Base-by-base conservation (phyloP, 2,113 vertebrate species). In the Merops nubicus region DNA sequence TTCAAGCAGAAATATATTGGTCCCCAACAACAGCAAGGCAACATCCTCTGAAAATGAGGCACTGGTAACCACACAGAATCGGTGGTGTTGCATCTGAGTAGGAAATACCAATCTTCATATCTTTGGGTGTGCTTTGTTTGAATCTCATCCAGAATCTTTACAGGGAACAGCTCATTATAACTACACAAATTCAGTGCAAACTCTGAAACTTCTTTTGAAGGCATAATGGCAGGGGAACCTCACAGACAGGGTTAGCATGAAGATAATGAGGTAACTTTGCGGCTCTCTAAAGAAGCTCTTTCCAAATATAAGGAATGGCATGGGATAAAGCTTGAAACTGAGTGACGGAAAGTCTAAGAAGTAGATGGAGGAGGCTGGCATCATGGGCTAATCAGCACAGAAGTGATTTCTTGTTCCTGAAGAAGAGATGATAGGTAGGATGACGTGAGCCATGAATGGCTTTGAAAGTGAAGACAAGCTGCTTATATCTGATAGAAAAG, bases 401-500 rank as follows among this genome's bases (percentile, higher is more conserved):
- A 91, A 89, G 76, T 48, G 40, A 82, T 91, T 95, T 82, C 93
- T 89, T 96, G 73, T 85, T 96, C 87, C 80, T 78, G 73, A 38
- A 18, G 43, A 36, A 74, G 53, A 91, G 45, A 78, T 67, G 88
- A 95, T 85, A 93, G 89, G 81, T 93, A 85, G 88, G 63, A 73
- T 91, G 96, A 89, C 63, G 81, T 78, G 80, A 93, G 77, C 74
- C 60, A 21, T 45, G 77, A 85, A 85, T 43, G 88, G 73, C 81
- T 96, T 95, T 96, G 89, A 91, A 96, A 92, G 78, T 62, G 78
- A 88, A 94, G 85, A 83, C 90, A 96, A 96, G 91, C 91, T 85
- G 87, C 88, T 96, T 95, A 94, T 88, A 94, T 89, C 89, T 90
- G 85, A 80, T 94, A 91, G 76, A 85, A 91, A 88, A 84, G 54